These are phyloP conservation scores for Aplysina aerophoba DNA, from an alignment of 37 sponge, comb jelly and placozoan species.

Conservation along the genomic window DNA sequence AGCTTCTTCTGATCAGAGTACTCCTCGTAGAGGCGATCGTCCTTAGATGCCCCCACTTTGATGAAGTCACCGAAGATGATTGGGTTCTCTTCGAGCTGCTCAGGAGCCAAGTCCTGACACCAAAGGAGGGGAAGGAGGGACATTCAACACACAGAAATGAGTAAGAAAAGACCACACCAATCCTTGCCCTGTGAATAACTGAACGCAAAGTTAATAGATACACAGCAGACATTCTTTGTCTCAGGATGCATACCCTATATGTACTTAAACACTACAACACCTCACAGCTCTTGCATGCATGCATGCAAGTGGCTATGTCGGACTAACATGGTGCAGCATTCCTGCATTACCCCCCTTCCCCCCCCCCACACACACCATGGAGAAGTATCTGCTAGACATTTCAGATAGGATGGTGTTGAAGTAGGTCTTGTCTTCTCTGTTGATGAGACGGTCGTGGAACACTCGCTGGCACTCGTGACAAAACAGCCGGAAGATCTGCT, in stretches of 20 bases:
- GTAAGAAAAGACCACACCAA: not conserved
- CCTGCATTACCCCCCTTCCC: not conserved
- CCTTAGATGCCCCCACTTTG: slow-evolving; percentile 84
- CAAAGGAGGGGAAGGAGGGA: not conserved
- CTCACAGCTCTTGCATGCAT: not conserved
- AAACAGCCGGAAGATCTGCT: slow-evolving; percentile 90
- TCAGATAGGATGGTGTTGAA: slow-evolving; percentile 96
- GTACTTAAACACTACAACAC: too few relatives aligned
- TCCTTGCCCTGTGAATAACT: not conserved
- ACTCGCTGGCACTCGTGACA: slow-evolving; percentile 96
- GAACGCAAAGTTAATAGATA: too few relatives aligned
- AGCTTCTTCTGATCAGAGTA: slow-evolving; percentile 82
- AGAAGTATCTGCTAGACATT: slow-evolving; percentile 92
- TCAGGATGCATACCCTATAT: too few relatives aligned
- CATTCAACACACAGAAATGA: not conserved
- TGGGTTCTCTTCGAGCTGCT: slow-evolving; percentile 89
- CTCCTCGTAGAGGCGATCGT: slow-evolving; percentile 94
- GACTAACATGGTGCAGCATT: not conserved
- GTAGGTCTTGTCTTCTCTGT: slow-evolving; percentile 90
- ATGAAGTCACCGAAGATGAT: slow-evolving; percentile 98
- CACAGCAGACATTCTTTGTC: too few relatives aligned
- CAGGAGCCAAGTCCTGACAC: slow-evolving; percentile 82
- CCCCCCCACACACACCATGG: slow-evolving; percentile 46
- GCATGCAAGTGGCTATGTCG: not conserved
- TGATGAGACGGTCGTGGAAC: slow-evolving; percentile 96